Evolutionary conservation across 2,113 vertebrate species (phyloP).

Genomic region (Lamprologus tigripictilis): DNA sequence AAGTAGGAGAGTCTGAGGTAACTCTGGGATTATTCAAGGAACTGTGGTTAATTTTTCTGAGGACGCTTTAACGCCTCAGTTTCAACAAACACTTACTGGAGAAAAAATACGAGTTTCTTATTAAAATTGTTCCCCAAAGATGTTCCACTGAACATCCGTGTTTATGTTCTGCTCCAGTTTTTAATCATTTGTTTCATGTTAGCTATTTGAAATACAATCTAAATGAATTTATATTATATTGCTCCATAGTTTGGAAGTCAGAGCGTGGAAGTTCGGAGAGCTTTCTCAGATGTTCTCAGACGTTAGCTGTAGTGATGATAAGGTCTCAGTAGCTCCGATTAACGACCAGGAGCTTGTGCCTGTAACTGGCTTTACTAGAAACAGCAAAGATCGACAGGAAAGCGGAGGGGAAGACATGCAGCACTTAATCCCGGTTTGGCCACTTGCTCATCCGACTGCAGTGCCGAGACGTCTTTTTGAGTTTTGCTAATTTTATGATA

Average conservation of each 20-base stretch:
- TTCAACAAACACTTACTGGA: not conserved
- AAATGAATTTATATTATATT: not conserved
- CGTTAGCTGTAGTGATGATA: not conserved
- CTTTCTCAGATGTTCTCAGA: not conserved
- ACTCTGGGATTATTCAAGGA: not conserved
- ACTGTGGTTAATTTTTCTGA: not conserved
- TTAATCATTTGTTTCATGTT: rapidly evolving
- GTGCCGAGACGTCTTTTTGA: rapidly evolving
- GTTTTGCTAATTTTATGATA: not conserved
- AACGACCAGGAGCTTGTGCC: not conserved
- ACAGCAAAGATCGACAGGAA: not conserved
- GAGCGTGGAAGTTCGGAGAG: not conserved
- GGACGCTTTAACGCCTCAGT: rapidly evolving
- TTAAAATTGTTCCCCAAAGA: not conserved
- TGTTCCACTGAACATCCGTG: rapidly evolving
- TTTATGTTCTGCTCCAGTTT: not conserved
- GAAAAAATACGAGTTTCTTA: not conserved
- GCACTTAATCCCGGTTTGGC: rapidly evolving
- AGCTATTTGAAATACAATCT: not conserved
- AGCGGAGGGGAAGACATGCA: rapidly evolving
- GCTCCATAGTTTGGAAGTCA: not conserved
- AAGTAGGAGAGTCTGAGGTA: rapidly evolving
- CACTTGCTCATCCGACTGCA: not conserved
- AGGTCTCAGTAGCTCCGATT: rapidly evolving
- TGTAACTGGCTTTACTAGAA: not conserved